phyloP scores from a whole-genome alignment of 2,888 invertebrate genomes.

The Neelides folsomi region DNA sequence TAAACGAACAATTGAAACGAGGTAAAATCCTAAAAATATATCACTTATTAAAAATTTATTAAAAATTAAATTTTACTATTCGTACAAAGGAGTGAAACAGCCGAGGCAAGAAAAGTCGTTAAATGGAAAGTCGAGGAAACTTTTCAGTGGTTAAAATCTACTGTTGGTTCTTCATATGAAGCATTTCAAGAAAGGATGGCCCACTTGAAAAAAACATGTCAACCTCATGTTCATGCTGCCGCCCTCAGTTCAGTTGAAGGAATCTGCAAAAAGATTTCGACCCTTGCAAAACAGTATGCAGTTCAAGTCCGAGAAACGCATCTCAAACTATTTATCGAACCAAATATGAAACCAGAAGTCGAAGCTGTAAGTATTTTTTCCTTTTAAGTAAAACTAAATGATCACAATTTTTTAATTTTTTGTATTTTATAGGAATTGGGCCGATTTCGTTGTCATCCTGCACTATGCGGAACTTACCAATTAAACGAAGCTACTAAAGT shows the following conservation, averaged over 20 bases:
- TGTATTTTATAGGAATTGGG: constrained; percentile 37
- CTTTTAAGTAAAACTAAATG: not conserved
- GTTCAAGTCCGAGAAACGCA: constrained; percentile 81
- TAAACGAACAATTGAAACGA: constrained; percentile 87
- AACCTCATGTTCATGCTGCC: constrained; percentile 87
- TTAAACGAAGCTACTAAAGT: constrained; percentile 38
- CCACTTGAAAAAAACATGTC: constrained; percentile 70
- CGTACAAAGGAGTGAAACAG: constrained; percentile 59
- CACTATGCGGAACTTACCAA: constrained; percentile 40
- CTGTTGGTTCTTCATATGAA: constrained; percentile 85
- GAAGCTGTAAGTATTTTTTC: constrained; percentile 5
- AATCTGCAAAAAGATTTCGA: constrained; percentile 85
- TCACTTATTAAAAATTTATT: not conserved
- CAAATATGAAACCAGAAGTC: constrained; percentile 41
- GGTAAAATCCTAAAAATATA: constrained; percentile 37
- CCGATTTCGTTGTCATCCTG: constrained; percentile 90
- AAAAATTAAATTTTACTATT: not conserved
- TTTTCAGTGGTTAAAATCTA: constrained; percentile 85
- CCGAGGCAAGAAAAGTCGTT: constrained; percentile 89
- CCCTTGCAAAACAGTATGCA: constrained; percentile 79
- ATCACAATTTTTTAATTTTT: not conserved
- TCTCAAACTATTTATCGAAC: constrained; percentile 45
- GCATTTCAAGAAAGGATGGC: constrained; percentile 79
- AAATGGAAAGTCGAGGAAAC: constrained; percentile 98
- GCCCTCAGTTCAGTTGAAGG: constrained; percentile 90